phyloP scores from a whole-genome alignment of 92 coral and sea anemone species.

The Palythoa grandiflora region DNA sequence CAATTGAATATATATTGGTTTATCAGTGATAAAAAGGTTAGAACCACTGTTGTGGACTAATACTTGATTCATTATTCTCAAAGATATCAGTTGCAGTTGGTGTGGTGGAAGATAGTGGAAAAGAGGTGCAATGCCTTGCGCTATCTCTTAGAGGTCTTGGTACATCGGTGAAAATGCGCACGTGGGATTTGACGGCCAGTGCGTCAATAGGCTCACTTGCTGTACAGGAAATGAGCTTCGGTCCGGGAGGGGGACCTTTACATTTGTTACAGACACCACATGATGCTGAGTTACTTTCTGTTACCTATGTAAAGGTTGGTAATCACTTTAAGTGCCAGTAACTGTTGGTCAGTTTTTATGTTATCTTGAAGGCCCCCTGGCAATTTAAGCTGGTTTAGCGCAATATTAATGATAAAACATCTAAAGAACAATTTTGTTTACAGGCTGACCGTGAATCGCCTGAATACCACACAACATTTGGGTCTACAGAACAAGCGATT shows the following conservation, averaged over 20 bases:
- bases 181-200: conserved; percentile 77
- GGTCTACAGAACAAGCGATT: conserved; percentile 83
- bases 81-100: conserved; percentile 82
- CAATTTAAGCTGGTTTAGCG: neutral
- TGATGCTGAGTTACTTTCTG: conserved; percentile 83
- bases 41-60: neutral
- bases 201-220: conserved; percentile 90
- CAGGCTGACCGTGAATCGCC: conserved; percentile 91
- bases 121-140: conserved; percentile 72
- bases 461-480: conserved; percentile 76
- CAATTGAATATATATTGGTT: too few species aligned
- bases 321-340: neutral
- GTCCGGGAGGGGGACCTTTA: conserved; percentile 83
- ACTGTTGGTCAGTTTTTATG: neutral
- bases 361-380: neutral
- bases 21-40: too few species aligned
- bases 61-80: neutral
- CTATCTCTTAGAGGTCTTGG: conserved; percentile 78
- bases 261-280: conserved; percentile 86
- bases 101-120: conserved; percentile 73
- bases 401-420: neutral
- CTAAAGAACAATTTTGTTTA: neutral
- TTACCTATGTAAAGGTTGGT: conserved; percentile 78
- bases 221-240: conserved; percentile 86
- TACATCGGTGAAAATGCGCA: conserved; percentile 82